These are phyloP conservation scores for Lonchura striata DNA, from an alignment of 2,113 vertebrate genomes.

Conservation along the genomic window DNA sequence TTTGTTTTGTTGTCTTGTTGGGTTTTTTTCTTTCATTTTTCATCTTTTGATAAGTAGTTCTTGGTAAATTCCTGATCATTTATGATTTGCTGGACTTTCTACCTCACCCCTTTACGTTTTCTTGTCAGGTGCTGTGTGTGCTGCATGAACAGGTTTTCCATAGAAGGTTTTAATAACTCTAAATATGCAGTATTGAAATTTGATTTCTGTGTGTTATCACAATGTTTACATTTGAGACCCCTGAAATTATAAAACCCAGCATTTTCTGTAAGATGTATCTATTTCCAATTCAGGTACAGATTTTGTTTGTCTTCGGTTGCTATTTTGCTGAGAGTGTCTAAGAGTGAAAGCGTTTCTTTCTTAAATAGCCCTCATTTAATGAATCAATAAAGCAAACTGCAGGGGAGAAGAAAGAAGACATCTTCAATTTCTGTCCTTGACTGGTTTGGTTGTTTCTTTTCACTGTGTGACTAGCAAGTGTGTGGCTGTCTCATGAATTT, in stretches of 20 bases:
- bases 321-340: not conserved
- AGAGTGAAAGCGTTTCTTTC: not conserved
- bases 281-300: not conserved
- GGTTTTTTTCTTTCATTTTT: accelerated
- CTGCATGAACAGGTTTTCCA: not conserved
- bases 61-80: not conserved
- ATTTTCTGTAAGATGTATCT: not conserved
- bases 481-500: not conserved
- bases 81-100: not conserved
- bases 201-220: not conserved
- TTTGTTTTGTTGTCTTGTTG: not conserved
- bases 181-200: not conserved
- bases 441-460: not conserved
- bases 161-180: not conserved
- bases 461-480: too few relatives aligned
- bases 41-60: not conserved
- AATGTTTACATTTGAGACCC: not conserved
- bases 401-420: not conserved
- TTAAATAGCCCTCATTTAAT: not conserved
- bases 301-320: not conserved
- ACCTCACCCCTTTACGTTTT: accelerated
- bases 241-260: not conserved
- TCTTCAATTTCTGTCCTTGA: not conserved
- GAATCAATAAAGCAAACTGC: not conserved
- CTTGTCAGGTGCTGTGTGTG: not conserved